A percentile compares a stretch with the other conserved stretches of the same genome.
phyloP scores from a whole-genome alignment of 35 echinoderm and acorn worm genomes.

The Apostichopus japonicus region DNA sequence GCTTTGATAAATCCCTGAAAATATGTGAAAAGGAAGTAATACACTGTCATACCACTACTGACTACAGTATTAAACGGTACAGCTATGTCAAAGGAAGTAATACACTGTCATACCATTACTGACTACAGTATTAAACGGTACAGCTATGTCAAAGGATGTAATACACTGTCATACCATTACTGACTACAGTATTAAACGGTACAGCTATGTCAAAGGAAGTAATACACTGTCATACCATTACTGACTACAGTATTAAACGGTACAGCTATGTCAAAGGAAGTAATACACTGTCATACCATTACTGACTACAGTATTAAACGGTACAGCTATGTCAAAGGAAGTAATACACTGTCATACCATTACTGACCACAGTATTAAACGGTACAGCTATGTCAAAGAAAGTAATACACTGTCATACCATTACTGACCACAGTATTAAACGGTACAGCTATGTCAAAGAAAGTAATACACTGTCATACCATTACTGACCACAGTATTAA shows the following conservation, averaged over 20 bases:
- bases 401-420: neutral
- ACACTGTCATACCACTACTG: neutral
- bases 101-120: neutral
- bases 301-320: no score
- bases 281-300: neutral
- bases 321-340: no score
- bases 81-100: neutral
- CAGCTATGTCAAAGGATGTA: neutral
- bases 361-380: no score
- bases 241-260: no score
- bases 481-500: no score
- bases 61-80: no score
- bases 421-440: no score
- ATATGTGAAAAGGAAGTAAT: neutral
- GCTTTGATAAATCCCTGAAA: constrained; percentile 84
- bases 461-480: neutral
- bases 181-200: no score
- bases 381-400: neutral
- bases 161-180: neutral
- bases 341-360: neutral
- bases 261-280: neutral
- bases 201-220: neutral
- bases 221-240: neutral
- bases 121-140: no score
- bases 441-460: neutral